These are phyloP conservation scores for Crioceris asparagi DNA, from an alignment of 2,888 invertebrate species.

Conservation along the genomic window DNA sequence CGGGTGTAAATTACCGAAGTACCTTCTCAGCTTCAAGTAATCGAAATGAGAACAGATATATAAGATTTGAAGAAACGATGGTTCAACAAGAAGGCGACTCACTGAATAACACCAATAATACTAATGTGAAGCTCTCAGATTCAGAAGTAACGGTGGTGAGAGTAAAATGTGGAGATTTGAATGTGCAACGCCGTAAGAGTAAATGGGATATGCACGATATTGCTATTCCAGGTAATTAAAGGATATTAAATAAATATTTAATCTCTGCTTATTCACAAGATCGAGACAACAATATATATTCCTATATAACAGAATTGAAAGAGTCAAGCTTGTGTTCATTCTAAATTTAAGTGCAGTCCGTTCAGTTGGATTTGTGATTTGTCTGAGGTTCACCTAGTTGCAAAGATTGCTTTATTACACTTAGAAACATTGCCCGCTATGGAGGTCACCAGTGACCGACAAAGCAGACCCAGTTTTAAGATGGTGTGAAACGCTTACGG, in stretches of 20 bases:
- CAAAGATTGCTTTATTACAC: too few species aligned
- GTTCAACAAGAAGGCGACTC: conserved; percentile 24
- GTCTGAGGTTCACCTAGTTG: too few species aligned
- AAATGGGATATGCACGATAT: conserved; percentile 41
- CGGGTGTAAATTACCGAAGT: conserved; percentile 23
- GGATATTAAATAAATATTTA: not conserved
- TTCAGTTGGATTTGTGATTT: too few species aligned
- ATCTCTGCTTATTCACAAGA: too few species aligned
- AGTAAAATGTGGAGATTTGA: conserved; percentile 37
- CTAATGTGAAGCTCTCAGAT: conserved; percentile 44
- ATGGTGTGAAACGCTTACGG: too few species aligned
- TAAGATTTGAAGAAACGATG: conserved; percentile 22
- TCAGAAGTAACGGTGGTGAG: conserved; percentile 49
- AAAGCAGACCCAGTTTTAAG: too few species aligned
- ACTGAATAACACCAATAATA: conserved; percentile 17
- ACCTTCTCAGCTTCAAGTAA: conserved; percentile 24
- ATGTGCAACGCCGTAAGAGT: conserved; percentile 32
- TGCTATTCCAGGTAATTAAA: conserved; percentile 16
- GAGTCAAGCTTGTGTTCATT: too few species aligned
- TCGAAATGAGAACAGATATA: conserved; percentile 5
- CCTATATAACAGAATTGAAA: too few species aligned
- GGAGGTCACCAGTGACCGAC: too few species aligned
- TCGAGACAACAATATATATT: too few species aligned
- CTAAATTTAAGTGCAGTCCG: too few species aligned
- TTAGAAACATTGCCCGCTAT: too few species aligned